These are phyloP conservation scores for Chirona hameri DNA, from an alignment of 2,888 invertebrate species.

Conservation along the genomic window DNA sequence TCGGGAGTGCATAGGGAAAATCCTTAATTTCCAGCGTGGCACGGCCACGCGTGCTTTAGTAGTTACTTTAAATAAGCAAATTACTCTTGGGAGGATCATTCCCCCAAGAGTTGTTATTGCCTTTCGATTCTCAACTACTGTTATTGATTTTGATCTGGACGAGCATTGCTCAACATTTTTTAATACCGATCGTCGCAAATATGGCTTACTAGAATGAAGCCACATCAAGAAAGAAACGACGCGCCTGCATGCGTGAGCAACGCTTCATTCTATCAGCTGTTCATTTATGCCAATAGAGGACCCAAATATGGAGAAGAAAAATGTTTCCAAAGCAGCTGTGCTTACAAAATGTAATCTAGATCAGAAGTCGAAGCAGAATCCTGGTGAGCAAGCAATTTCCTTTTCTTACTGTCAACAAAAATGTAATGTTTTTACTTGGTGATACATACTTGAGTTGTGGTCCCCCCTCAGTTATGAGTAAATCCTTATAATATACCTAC, in stretches of 20 bases:
- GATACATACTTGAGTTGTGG: too few relatives aligned
- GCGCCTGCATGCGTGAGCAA: background rate
- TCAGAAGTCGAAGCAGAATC: background rate
- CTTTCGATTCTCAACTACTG: background rate
- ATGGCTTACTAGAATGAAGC: conserved; percentile 24
- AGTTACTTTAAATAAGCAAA: background rate
- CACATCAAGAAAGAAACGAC: background rate
- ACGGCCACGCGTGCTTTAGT: background rate
- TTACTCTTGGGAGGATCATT: background rate
- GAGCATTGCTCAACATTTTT: background rate
- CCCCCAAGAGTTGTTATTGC: conserved; percentile 1
- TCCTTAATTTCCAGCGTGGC: background rate
- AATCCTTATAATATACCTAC: too few relatives aligned
- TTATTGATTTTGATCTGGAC: background rate
- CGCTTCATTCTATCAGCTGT: background rate
- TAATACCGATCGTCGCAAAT: background rate
- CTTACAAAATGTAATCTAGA: background rate
- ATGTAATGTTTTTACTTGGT: too few relatives aligned
- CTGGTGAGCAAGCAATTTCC: too few relatives aligned
- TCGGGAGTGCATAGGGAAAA: background rate
- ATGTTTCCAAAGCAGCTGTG: background rate
- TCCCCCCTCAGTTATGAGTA: too few relatives aligned
- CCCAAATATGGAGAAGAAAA: background rate
- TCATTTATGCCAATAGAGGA: background rate
- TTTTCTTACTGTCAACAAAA: too few relatives aligned